Evolutionary conservation across 1,140 invertebrate genomes (phyloP).

Genomic region (Choristoneura fumiferana): DNA sequence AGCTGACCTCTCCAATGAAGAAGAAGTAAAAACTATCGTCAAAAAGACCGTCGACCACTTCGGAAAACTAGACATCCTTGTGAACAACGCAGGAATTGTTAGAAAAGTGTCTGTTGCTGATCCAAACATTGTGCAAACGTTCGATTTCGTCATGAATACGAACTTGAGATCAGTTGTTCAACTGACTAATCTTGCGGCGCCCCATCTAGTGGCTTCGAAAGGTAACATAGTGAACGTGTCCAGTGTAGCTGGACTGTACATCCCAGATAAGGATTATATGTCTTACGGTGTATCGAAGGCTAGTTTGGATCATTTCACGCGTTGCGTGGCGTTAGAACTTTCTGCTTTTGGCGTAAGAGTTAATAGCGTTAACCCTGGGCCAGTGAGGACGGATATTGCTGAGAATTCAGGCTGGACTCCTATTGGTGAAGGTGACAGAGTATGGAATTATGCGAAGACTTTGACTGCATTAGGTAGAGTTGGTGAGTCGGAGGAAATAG

Average conservation of each 20-base stretch:
- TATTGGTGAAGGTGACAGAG: neutral
- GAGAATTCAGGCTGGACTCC: conserved; percentile 66
- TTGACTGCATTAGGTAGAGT: neutral
- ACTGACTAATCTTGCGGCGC: neutral
- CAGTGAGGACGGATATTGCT: conserved; percentile 83
- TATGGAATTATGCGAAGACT: neutral
- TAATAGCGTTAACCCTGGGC: conserved; percentile 85
- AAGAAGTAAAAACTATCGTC: neutral
- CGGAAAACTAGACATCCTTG: neutral
- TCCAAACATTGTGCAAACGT: neutral
- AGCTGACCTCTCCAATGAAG: neutral
- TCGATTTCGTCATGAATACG: neutral
- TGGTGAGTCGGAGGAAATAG: neutral
- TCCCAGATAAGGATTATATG: too few relatives aligned
- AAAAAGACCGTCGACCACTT: neutral
- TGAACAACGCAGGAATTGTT: neutral
- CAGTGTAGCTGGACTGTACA: neutral
- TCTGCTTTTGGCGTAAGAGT: conserved; percentile 83
- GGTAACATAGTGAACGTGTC: conserved; percentile 3
- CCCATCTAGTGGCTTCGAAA: neutral
- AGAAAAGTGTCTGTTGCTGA: neutral
- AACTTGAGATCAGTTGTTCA: neutral
- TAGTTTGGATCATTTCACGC: conserved; percentile 87
- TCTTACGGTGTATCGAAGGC: conserved; percentile 88
- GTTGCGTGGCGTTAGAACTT: conserved; percentile 82